Evolutionary conservation across 1,140 invertebrate genomes (phyloP).

Genomic region (Zaprionus davidi): DNA sequence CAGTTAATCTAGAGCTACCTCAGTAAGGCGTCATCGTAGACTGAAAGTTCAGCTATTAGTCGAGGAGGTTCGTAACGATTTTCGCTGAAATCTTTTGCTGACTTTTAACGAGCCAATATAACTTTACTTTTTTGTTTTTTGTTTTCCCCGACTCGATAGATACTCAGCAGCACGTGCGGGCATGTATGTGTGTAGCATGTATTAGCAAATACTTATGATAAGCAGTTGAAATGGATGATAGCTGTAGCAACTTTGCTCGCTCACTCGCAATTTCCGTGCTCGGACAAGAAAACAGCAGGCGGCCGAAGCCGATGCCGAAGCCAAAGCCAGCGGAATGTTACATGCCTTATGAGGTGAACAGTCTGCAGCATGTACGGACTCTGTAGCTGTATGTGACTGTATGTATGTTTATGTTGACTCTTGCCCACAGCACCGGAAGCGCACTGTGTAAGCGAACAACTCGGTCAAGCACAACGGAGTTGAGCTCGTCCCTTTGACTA

Average conservation of each 20-base stretch:
- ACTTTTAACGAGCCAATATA: conserved; percentile 37
- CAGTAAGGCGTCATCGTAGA: neutral
- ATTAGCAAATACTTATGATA: conserved; percentile 25
- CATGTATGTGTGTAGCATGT: neutral
- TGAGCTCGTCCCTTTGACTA: neutral
- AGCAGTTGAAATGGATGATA: conserved; percentile 19
- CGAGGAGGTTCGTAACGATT: conserved; percentile 6
- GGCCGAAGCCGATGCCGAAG: neutral
- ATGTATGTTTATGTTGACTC: conserved; percentile 8
- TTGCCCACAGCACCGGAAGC: conserved; percentile 18
- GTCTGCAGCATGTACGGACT: conserved; percentile 2
- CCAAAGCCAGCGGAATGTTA: conserved; percentile 21
- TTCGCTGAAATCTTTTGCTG: conserved; percentile 15
- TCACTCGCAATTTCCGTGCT: conserved; percentile 34
- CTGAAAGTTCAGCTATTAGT: conserved; percentile 14
- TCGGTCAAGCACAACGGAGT: no score
- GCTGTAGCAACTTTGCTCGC: conserved; percentile 23
- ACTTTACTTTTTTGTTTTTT: neutral
- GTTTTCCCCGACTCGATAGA: neutral
- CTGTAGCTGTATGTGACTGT: conserved; percentile 1
- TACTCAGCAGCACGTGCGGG: conserved; percentile 14
- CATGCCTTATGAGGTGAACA: neutral
- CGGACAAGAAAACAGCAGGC: conserved; percentile 35
- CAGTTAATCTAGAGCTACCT: neutral
- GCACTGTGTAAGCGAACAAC: conserved; percentile 2